A percentile compares a stretch with the other conserved stretches of the same genome.
phyloP scores from a whole-genome alignment of 2,797 vertebrate genomes.

The Hippoglossus hippoglossus region DNA sequence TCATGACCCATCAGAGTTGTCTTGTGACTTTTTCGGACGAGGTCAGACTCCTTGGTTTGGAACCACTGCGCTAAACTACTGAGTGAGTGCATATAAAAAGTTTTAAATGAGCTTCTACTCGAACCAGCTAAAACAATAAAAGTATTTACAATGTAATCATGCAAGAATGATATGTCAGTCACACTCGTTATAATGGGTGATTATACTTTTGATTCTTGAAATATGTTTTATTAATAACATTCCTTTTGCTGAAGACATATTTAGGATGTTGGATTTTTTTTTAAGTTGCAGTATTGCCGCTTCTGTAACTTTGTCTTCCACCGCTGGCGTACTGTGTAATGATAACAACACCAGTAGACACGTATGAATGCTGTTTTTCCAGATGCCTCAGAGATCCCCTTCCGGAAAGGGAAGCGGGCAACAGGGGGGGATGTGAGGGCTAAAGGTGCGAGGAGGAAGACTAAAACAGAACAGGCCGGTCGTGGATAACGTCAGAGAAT shows the following conservation, averaged over 20 bases:
- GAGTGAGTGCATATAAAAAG: background rate
- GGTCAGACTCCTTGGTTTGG: background rate
- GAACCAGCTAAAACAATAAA: background rate
- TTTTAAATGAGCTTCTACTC: background rate
- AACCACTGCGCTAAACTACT: no score
- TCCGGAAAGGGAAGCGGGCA: constrained; percentile 83
- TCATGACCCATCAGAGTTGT: background rate
- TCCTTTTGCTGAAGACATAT: no score
- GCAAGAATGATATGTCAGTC: background rate
- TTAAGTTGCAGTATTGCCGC: constrained; percentile 7
- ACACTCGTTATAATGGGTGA: background rate
- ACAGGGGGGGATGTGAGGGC: constrained; percentile 66
- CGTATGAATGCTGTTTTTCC: constrained; percentile 76
- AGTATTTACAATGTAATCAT: background rate
- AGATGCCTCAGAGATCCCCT: constrained; percentile 70
- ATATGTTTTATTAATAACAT: background rate
- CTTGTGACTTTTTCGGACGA: background rate
- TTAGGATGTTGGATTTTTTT: background rate
- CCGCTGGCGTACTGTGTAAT: constrained; percentile 17
- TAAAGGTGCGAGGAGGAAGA: constrained; percentile 43
- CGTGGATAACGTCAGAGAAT: constrained; percentile 53
- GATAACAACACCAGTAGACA: constrained; percentile 47
- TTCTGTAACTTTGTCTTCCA: constrained; percentile 18
- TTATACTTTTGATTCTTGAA: background rate
- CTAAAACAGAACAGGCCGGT: constrained; percentile 44